These are phyloP conservation scores for Eupithecia dodoneata DNA, from an alignment of 2,888 invertebrate species.

Conservation along the genomic window DNA sequence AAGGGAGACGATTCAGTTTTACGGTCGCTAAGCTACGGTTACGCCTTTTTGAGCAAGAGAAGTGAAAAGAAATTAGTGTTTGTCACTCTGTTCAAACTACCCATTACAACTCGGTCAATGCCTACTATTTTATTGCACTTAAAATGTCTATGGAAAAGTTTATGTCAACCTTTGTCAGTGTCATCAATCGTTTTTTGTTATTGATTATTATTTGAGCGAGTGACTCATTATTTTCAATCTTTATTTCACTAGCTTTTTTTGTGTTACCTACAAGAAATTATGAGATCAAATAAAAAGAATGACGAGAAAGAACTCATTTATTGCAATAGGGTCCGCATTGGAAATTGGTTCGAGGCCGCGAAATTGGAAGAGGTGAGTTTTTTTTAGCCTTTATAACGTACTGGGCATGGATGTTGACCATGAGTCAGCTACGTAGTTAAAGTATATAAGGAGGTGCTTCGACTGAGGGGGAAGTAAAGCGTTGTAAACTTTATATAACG, in stretches of 20 bases:
- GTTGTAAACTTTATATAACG: too few relatives aligned
- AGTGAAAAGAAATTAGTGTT: too few relatives aligned
- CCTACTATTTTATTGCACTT: too few relatives aligned
- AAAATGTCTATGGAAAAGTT: too few relatives aligned
- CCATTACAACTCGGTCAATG: too few relatives aligned
- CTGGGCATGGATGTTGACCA: background rate
- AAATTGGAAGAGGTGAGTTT: slow-evolving; percentile 71
- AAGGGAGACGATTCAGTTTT: too few relatives aligned
- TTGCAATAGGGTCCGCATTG: slow-evolving; percentile 70
- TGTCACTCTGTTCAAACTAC: too few relatives aligned
- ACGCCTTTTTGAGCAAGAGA: too few relatives aligned
- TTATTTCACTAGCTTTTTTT: background rate
- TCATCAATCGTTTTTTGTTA: too few relatives aligned
- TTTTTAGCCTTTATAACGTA: background rate
- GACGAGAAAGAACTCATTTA: slow-evolving; percentile 74
- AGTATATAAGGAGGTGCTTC: background rate
- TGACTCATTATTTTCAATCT: background rate
- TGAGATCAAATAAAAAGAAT: slow-evolving; percentile 37
- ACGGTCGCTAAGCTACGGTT: too few relatives aligned
- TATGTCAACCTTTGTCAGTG: too few relatives aligned
- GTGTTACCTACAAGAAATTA: background rate
- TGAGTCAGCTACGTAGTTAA: background rate
- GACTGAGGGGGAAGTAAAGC: background rate
- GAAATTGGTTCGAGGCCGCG: slow-evolving; percentile 78
- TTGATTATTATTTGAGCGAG: background rate